Conservation (phyloP, 1,140 invertebrate species). For the Triops cancriformis region DNA sequence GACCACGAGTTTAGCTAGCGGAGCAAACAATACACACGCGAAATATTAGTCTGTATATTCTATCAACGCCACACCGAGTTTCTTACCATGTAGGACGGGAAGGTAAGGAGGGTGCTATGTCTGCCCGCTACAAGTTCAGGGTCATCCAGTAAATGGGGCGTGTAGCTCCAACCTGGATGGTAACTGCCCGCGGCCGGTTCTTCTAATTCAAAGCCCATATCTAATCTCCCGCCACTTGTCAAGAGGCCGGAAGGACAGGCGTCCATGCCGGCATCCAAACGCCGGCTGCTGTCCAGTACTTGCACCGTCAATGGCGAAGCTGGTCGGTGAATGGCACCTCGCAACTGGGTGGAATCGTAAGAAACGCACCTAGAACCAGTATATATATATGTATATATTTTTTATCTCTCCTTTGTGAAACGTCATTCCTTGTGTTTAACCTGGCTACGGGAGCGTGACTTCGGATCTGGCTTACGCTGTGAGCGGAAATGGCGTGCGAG, state of each 20-base stretch:
- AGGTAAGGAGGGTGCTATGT: constrained; percentile 86
- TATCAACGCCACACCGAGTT: constrained; percentile 19
- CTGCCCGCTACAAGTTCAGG: constrained; percentile 91
- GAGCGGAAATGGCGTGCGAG: not conserved
- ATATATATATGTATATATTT: too few species aligned
- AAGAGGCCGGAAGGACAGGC: constrained; percentile 52
- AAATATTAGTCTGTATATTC: too few species aligned
- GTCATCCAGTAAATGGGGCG: constrained; percentile 84
- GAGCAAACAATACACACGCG: too few species aligned
- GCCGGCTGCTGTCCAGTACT: not conserved
- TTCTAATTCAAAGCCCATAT: constrained; percentile 21
- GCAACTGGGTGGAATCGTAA: not conserved
- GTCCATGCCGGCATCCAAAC: constrained; percentile 43
- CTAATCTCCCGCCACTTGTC: constrained; percentile 36
- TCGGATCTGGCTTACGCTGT: not conserved
- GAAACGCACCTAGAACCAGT: not conserved
- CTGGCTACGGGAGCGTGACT: constrained; percentile 39
- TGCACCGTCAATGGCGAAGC: constrained; percentile 15
- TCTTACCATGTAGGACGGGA: constrained; percentile 80
- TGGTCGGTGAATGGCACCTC: constrained; percentile 33
- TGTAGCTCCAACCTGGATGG: constrained; percentile 50
- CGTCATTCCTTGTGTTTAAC: constrained; percentile 27
- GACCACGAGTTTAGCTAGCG: too few species aligned
- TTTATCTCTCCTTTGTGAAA: too few species aligned
- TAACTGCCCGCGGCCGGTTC: constrained; percentile 25